phyloP scores from a whole-genome alignment of 2,113 vertebrate genomes.

The Gadus macrocephalus region DNA sequence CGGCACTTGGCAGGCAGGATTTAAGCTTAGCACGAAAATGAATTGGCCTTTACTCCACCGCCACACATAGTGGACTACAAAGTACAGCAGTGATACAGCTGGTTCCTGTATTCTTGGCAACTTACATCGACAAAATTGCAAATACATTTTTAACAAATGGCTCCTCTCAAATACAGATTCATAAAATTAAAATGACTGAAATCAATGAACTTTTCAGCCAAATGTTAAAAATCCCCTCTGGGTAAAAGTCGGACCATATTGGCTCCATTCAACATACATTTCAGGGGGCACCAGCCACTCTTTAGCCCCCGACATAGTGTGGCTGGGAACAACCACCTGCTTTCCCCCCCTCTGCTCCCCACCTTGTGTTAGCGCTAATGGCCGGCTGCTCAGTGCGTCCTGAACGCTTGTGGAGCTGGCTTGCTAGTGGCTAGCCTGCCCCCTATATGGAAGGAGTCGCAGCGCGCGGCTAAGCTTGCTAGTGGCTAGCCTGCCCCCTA shows the following conservation, averaged over 20 bases:
- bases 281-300: no score
- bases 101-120: conserved; percentile 41
- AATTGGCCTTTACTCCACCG: conserved; percentile 32
- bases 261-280: no score
- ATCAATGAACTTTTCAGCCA: conserved; percentile 5
- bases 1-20: conserved; percentile 25
- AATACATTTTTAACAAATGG: conserved; percentile 45
- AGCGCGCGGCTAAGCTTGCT: no score
- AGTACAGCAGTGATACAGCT: conserved; percentile 32
- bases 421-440: conserved; percentile 30
- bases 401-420: no score
- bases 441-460: conserved; percentile 71
- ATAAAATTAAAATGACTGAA: conserved; percentile 31
- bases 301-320: no score
- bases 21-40: conserved; percentile 34
- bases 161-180: conserved; percentile 38
- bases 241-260: conserved; percentile 22
- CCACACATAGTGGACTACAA: conserved; percentile 14
- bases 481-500: conserved; percentile 44
- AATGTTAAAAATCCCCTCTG: conserved; percentile 21
- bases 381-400: conserved; percentile 14
- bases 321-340: neutral
- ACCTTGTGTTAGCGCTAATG: neutral
- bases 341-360: neutral
- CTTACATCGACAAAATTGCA: conserved; percentile 17